Percentiles rank a stretch among this genome's conserved stretches.
Conservation (phyloP, 64 coral and sea anemone species). For the Acropora yongei region DNA sequence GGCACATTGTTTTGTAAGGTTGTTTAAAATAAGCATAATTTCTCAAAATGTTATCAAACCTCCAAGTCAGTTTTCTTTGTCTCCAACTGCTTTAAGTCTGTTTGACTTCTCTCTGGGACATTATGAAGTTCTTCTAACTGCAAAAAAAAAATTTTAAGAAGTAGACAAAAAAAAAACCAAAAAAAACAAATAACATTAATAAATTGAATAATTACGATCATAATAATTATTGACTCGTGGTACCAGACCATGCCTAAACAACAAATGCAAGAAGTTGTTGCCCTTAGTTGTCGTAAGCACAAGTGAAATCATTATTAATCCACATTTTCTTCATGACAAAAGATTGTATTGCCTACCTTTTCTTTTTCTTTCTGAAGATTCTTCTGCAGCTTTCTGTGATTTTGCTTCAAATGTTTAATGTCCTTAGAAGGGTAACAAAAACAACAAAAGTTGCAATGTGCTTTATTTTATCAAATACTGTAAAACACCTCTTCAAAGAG, state of each 20-base stretch:
- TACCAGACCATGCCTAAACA: too few species aligned
- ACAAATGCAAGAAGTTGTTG: too few species aligned
- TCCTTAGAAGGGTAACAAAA: slow-evolving; percentile 46
- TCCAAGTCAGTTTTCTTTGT: slow-evolving; percentile 79
- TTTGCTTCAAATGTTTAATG: slow-evolving; percentile 76
- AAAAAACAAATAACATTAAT: too few species aligned
- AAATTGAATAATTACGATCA: too few species aligned
- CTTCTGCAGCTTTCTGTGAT: slow-evolving; percentile 83
- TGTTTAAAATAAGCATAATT: too few species aligned
- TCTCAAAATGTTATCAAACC: slow-evolving; percentile 1
- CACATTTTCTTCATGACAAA: background rate
- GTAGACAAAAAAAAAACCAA: background rate
- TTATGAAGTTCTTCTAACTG: slow-evolving; percentile 74
- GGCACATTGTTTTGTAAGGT: too few species aligned
- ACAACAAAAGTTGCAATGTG: background rate
- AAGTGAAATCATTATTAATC: too few species aligned
- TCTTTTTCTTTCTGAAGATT: slow-evolving; percentile 92
- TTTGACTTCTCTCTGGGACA: slow-evolving; percentile 74
- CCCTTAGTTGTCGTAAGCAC: too few species aligned
- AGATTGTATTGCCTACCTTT: slow-evolving; percentile 57
- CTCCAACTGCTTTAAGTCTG: slow-evolving; percentile 68
- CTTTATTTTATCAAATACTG: too few species aligned
- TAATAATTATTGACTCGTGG: too few species aligned
- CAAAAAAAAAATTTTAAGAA: background rate
- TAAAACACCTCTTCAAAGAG: too few species aligned